Base-by-base conservation (phyloP, 30 jellyfish, hydroid and myxozoan species). In the Aurelia aurita region DNA sequence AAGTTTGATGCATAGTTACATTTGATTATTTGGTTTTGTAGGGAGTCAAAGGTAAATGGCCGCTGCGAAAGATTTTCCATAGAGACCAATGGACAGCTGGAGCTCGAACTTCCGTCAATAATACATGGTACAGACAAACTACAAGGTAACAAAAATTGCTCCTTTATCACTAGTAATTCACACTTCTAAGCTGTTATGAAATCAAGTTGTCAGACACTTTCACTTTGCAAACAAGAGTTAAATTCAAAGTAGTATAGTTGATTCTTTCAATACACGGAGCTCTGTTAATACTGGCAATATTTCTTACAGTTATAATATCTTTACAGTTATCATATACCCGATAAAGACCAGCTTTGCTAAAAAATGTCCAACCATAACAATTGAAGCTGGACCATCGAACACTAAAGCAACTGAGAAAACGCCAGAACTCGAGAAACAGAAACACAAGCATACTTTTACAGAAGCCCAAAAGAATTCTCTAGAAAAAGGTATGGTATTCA, bases 81-180 rank as follows among this genome's bases (percentile, higher is more conserved):
- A 75, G 43, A 55, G 34, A 51, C 80, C 59, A 34, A 55, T 58
- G 58, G 63, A 27, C 80, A 58, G 77, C 62, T 75, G 29, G 87
- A 27, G 16, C 58, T 75, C 1, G 79, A 75, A 34, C 60, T 54
- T 12, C 80, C 87, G 26, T 8, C 87, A 23, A 75, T 75, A 16
- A 19, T 29, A 1, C 25, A 23, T 11, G 87, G 87, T 1, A 23
- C 58, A 27, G 87, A 75, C 77, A 75, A 45, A 31, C 77, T 75
- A 3, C 20, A 75, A 28, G 80, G 87, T 75, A 27, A 54, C n/a
- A 81, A 29, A 72, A 53, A 53, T 13, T 53, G 2, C 5, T 53
- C 5, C 1, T 20, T 13, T 53, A 53, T 53, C 2, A 1, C 23
- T 20, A 20, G 3, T 2, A 53, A 1, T 53, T 1, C 2, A 6